phyloP scores from a whole-genome alignment of 2,797 vertebrate species.

The Sciurus carolinensis region DNA sequence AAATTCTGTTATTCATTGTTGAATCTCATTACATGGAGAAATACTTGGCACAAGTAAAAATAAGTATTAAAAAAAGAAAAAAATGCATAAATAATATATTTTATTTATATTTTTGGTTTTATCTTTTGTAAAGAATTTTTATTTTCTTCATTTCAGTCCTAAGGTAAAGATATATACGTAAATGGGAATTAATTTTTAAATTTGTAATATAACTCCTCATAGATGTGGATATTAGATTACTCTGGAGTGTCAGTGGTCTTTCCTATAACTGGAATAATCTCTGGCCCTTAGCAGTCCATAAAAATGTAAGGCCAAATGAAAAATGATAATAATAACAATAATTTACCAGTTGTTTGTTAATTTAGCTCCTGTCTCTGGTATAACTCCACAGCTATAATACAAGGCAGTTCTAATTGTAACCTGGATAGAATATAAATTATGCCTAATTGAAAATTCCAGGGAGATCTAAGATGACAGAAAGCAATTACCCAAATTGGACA shows the following conservation, averaged over 20 bases:
- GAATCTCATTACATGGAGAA: background rate
- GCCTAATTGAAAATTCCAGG: conserved; percentile 68
- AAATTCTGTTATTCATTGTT: background rate
- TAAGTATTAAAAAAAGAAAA: background rate
- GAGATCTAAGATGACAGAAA: conserved; percentile 69
- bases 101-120: background rate
- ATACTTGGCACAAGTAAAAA: background rate
- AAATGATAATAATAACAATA: conserved; percentile 22
- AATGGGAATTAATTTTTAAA: conserved; percentile 40
- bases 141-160: background rate
- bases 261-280: background rate
- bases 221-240: background rate
- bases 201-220: background rate
- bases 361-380: conserved; percentile 38
- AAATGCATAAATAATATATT: background rate
- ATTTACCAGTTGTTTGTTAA: conserved; percentile 57
- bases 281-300: background rate
- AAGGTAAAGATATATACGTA: background rate
- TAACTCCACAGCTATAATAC: background rate
- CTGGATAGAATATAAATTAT: conserved; percentile 72
- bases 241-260: background rate
- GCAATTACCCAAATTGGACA: conserved; percentile 51
- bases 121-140: background rate
- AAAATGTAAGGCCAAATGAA: background rate
- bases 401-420: conserved; percentile 44